Conservation (phyloP, 2,797 vertebrate genomes). For the Loris lydekkerianus region DNA sequence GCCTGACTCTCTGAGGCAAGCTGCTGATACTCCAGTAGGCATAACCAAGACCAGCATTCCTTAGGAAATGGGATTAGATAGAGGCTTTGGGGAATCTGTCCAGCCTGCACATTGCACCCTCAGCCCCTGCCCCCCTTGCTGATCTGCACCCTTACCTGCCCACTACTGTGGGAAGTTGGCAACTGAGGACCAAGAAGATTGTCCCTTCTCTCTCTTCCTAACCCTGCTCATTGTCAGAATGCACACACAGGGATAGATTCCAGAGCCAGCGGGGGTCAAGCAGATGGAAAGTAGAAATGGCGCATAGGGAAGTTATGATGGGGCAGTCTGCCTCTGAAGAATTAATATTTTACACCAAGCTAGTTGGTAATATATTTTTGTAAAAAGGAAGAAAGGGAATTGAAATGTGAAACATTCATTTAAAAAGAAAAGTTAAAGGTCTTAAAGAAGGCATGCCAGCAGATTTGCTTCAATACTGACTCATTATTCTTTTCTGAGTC, state of each 20-base stretch:
- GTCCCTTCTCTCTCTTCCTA: background rate
- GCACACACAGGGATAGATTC: background rate
- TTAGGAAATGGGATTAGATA: background rate
- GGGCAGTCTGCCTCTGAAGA: background rate
- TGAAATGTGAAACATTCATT: background rate
- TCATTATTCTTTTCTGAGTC: background rate
- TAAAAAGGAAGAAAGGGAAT: background rate
- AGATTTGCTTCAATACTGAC: background rate
- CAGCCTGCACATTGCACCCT: background rate
- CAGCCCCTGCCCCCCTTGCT: background rate
- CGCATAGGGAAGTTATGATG: background rate
- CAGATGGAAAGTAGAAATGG: background rate
- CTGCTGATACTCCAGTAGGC: background rate
- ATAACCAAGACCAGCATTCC: background rate
- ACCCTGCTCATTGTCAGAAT: background rate
- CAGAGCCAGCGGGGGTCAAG: background rate
- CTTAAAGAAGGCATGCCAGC: background rate
- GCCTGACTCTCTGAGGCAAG: background rate
- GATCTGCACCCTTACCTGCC: background rate
- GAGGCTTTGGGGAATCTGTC: background rate
- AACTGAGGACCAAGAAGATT: background rate
- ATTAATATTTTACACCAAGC: background rate
- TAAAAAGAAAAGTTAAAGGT: constrained; percentile 28
- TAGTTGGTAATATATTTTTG: background rate
- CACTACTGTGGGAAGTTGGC: background rate